Evolutionary conservation across 2,113 vertebrate genomes (phyloP).

Genomic region (Psittacus erithacus): DNA sequence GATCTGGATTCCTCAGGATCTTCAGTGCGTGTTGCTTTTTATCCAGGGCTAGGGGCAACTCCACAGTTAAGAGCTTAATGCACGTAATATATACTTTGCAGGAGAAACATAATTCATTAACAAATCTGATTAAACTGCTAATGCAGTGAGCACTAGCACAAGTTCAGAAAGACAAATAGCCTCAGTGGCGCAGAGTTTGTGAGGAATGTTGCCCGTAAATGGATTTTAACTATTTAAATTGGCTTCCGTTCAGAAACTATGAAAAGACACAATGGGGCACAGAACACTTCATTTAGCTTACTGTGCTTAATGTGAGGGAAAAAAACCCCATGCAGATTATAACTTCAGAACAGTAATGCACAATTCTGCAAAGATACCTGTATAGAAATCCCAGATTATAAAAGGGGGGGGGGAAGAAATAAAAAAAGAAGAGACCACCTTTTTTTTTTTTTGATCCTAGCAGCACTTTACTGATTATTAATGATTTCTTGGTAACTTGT

Average conservation of each 20-base stretch:
- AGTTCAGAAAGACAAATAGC: constrained; percentile 61
- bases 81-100: constrained; percentile 47
- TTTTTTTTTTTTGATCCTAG: background rate
- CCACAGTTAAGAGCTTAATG: constrained; percentile 26
- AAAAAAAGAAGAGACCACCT: background rate
- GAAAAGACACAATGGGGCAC: constrained; percentile 5
- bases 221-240: constrained; percentile 65
- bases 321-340: background rate
- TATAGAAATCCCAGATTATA: background rate
- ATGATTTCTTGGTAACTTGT: background rate
- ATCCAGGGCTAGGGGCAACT: constrained; percentile 6
- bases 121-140: constrained; percentile 61
- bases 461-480: background rate
- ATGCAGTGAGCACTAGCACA: constrained; percentile 28
- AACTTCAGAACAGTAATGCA: background rate
- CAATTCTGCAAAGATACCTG: background rate
- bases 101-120: constrained; percentile 60
- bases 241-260: constrained; percentile 41
- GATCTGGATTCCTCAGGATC: background rate
- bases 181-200: constrained; percentile 49
- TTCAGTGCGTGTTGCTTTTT: background rate
- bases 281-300: constrained; percentile 11
- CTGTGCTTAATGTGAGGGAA: background rate
- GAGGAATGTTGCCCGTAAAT: constrained; percentile 29
- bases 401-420: background rate